Percentiles rank a stretch among this genome's conserved stretches.
Evolutionary conservation across 2,888 invertebrate species (phyloP).

Genomic region (Lottia scabra): DNA sequence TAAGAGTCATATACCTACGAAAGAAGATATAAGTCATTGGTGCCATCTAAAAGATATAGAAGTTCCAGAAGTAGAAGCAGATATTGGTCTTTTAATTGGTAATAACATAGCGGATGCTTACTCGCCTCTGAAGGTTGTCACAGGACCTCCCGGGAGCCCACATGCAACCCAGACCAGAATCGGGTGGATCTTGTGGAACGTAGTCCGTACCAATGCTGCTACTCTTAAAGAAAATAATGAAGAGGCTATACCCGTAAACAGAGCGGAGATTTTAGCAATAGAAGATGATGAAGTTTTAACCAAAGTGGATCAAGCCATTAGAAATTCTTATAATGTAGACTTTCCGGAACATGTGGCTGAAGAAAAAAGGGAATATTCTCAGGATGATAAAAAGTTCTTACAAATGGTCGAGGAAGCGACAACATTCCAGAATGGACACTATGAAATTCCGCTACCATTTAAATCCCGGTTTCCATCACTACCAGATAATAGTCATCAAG

Average conservation of each 20-base stretch:
- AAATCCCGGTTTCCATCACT: background rate
- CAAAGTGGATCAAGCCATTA: constrained; percentile 5
- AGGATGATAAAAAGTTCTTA: background rate
- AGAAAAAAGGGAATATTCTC: background rate
- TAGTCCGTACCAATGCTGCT: background rate
- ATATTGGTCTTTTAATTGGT: constrained; percentile 21
- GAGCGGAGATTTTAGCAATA: background rate
- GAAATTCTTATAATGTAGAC: background rate
- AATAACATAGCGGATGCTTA: constrained; percentile 16
- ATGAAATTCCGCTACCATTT: too few species aligned
- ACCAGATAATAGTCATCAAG: background rate
- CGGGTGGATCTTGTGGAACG: constrained; percentile 22
- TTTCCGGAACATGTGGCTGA: background rate
- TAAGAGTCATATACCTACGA: constrained; percentile 12
- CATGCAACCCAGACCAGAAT: constrained; percentile 16
- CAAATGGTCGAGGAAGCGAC: background rate
- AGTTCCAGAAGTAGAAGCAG: constrained; percentile 10
- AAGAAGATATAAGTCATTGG: constrained; percentile 12
- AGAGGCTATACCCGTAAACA: background rate
- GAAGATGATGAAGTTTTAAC: constrained; percentile 9
- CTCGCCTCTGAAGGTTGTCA: constrained; percentile 6
- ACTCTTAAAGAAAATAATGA: background rate
- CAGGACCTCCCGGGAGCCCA: constrained; percentile 20
- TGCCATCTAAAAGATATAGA: constrained; percentile 9
- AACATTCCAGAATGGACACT: background rate